Percentiles rank a stretch among this genome's conserved stretches.
phyloP scores from a whole-genome alignment of 2,888 invertebrate species.

The Dolichomitus sp. region DNA sequence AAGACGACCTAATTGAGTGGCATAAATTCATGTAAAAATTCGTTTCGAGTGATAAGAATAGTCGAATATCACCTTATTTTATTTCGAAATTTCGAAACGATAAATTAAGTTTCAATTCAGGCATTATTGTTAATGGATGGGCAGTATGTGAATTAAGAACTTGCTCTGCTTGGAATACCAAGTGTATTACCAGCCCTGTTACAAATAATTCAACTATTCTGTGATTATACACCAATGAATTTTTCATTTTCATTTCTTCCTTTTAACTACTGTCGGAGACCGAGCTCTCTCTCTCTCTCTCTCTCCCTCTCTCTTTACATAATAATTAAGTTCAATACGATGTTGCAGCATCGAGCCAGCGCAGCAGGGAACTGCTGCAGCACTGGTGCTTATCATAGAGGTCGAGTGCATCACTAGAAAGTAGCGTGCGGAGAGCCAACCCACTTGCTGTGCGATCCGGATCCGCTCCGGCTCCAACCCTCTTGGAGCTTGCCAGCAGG shows the following conservation, averaged over 20 bases:
- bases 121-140: no score
- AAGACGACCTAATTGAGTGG: no score
- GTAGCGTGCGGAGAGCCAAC: constrained; percentile 64
- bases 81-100: not conserved
- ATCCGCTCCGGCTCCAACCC: constrained; percentile 47
- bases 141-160: no score
- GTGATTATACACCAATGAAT: constrained; percentile 3
- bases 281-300: constrained; percentile 42
- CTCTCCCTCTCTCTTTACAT: constrained; percentile 68
- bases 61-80: not conserved
- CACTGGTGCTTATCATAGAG: constrained; percentile 73
- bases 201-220: not conserved
- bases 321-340: constrained; percentile 77
- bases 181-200: no score
- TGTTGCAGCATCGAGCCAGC: constrained; percentile 35
- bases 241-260: constrained; percentile 36
- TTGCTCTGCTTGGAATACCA: no score
- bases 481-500: constrained; percentile 42
- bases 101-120: no score
- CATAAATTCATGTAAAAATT: no score
- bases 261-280: constrained; percentile 27
- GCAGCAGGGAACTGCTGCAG: constrained; percentile 54
- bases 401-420: constrained; percentile 74
- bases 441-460: constrained; percentile 66
- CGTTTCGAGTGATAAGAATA: not conserved